phyloP scores from a whole-genome alignment of 2,888 invertebrate species.

The Corbicula japonica region DNA sequence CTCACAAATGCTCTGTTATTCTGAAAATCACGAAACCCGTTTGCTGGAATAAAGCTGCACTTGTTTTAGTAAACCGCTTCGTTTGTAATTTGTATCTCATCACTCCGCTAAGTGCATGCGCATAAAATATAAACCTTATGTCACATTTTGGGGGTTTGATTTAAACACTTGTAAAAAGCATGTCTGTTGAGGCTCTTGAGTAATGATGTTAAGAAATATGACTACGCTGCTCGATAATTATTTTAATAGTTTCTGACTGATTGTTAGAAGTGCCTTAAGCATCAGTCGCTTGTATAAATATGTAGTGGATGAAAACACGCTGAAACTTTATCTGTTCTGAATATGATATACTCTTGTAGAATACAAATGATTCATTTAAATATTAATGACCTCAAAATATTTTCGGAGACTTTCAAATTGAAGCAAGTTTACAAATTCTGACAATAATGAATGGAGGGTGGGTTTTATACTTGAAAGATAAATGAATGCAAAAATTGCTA shows the following conservation, averaged over 20 bases:
- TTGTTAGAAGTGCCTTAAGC: neutral
- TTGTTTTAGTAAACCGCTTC: constrained; percentile 31
- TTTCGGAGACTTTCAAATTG: constrained; percentile 29
- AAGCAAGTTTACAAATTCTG: constrained; percentile 21
- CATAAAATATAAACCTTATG: constrained; percentile 42
- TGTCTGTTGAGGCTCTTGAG: constrained; percentile 4
- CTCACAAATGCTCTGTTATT: constrained; percentile 22
- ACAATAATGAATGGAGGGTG: constrained; percentile 48
- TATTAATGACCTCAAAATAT: constrained; percentile 41
- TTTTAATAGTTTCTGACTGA: constrained; percentile 13
- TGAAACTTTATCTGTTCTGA: constrained; percentile 17
- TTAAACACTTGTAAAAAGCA: constrained; percentile 35
- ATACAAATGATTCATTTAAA: constrained; percentile 30
- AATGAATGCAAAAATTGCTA: constrained; percentile 30
- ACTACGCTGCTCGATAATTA: constrained; percentile 1
- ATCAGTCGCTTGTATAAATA: constrained; percentile 3
- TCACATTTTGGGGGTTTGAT: constrained; percentile 33
- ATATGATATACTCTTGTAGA: constrained; percentile 28
- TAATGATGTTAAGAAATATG: constrained; percentile 22
- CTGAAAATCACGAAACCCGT: constrained; percentile 23
- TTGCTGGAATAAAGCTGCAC: constrained; percentile 27
- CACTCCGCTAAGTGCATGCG: constrained; percentile 40
- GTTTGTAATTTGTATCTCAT: constrained; percentile 52
- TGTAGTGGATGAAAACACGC: neutral
- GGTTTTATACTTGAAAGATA: constrained; percentile 27